These are phyloP conservation scores for Helogale parvula DNA, from an alignment of 2,113 vertebrate genomes.

Conservation along the genomic window DNA sequence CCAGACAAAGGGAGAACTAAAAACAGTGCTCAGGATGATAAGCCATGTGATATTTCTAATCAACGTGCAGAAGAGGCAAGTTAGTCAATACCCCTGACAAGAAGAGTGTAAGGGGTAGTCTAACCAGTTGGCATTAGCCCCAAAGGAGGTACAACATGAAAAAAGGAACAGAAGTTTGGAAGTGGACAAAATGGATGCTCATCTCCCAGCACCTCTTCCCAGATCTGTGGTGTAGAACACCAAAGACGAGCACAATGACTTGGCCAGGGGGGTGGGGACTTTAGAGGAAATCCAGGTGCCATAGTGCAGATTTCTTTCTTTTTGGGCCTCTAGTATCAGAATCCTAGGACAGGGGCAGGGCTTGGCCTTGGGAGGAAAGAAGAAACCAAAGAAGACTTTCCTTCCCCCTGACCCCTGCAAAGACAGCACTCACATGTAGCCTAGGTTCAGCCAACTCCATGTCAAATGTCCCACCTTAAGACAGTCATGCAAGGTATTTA, in stretches of 20 bases:
- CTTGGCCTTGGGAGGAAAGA: neutral
- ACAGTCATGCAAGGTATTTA: neutral
- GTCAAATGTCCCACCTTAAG: neutral
- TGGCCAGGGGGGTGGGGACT: neutral
- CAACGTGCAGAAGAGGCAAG: neutral
- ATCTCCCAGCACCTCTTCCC: neutral
- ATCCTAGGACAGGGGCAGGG: neutral
- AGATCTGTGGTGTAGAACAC: neutral
- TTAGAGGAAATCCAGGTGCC: neutral
- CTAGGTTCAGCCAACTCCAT: neutral
- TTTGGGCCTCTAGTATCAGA: neutral
- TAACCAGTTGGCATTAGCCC: neutral
- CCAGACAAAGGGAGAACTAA: neutral
- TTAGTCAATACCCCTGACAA: neutral
- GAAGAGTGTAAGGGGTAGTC: neutral
- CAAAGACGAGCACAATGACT: neutral
- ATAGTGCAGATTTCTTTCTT: neutral
- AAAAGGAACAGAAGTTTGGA: neutral
- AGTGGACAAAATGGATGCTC: neutral
- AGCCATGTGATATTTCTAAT: neutral
- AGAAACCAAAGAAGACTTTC: neutral
- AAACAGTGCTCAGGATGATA: neutral
- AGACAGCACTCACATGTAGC: fast-evolving
- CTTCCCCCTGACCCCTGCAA: neutral
- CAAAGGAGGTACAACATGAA: neutral